Evolutionary conservation across 92 coral and sea anemone genomes (phyloP).

Genomic region (Umimayanthus kanabou): DNA sequence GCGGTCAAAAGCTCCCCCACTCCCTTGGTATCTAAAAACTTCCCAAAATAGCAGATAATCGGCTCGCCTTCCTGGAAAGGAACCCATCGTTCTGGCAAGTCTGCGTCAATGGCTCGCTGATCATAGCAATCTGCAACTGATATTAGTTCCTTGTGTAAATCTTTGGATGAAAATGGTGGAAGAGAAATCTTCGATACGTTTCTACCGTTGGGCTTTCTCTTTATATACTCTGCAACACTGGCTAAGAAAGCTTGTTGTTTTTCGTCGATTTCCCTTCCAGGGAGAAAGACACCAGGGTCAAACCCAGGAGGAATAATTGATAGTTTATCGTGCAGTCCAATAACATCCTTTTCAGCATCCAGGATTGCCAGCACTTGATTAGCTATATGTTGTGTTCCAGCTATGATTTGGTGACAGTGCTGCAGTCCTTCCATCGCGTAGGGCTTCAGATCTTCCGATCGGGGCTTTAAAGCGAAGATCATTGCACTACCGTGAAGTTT

Average conservation of each 20-base stretch:
- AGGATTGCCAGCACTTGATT: constrained; percentile 53
- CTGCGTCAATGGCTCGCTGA: constrained; percentile 77
- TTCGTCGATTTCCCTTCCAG: neutral
- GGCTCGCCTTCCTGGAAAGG: constrained; percentile 62
- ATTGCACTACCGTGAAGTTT: constrained; percentile 81
- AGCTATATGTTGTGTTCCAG: constrained; percentile 54
- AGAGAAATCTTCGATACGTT: no score
- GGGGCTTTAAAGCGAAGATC: constrained; percentile 65
- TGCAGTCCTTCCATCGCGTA: constrained; percentile 72
- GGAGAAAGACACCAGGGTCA: constrained; percentile 72
- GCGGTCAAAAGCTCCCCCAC: constrained; percentile 78
- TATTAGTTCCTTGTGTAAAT: constrained; percentile 47
- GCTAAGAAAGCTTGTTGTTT: no score
- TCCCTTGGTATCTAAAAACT: constrained; percentile 81
- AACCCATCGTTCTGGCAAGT: constrained; percentile 69
- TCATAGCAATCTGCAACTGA: constrained; percentile 62
- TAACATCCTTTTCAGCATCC: constrained; percentile 56
- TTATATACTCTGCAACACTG: no score
- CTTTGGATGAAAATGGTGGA: neutral
- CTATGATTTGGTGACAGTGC: no score
- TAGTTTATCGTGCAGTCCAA: constrained; percentile 53
- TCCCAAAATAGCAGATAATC: constrained; percentile 73
- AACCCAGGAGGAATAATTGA: constrained; percentile 75
- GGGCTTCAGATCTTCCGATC: constrained; percentile 58
- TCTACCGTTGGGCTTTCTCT: no score